Conservation (phyloP, 2,797 vertebrate species). For the Bradypodion pumilum region DNA sequence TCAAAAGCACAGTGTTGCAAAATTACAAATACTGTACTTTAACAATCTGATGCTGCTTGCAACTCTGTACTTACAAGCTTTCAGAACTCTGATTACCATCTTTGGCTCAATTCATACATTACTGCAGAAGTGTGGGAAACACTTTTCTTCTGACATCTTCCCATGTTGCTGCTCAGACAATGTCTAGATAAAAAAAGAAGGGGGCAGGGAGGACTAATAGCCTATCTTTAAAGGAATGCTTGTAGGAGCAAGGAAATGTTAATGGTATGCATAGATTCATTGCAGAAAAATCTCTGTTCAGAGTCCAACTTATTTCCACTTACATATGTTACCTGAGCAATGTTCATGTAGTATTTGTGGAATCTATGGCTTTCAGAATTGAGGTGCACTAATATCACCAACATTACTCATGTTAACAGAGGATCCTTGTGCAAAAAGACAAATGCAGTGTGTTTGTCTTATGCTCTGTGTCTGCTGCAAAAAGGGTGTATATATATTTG, state of each 20-base stretch:
- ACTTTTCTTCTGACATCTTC: slow-evolving; percentile 11
- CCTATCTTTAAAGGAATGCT: neutral
- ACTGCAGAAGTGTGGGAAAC: neutral
- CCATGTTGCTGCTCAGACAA: neutral
- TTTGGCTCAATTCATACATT: slow-evolving; percentile 5
- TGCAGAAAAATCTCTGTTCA: neutral
- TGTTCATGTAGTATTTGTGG: neutral
- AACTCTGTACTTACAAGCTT: slow-evolving; percentile 5
- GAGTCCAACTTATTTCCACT: neutral
- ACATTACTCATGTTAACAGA: neutral
- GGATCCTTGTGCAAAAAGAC: neutral
- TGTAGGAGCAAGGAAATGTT: neutral
- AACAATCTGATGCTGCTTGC: neutral
- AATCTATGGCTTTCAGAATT: neutral
- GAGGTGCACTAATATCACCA: neutral
- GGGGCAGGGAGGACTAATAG: neutral
- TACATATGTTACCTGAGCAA: neutral
- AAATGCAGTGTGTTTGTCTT: neutral
- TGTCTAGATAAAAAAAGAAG: slow-evolving; percentile 12
- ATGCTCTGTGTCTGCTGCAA: neutral
- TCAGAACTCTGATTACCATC: neutral
- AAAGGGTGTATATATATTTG: neutral
- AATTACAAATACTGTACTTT: neutral
- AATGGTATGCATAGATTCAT: neutral
- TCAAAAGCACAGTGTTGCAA: neutral